Evolutionary conservation across 2,797 vertebrate species (phyloP).

Genomic region (Cirrhinus molitorella): DNA sequence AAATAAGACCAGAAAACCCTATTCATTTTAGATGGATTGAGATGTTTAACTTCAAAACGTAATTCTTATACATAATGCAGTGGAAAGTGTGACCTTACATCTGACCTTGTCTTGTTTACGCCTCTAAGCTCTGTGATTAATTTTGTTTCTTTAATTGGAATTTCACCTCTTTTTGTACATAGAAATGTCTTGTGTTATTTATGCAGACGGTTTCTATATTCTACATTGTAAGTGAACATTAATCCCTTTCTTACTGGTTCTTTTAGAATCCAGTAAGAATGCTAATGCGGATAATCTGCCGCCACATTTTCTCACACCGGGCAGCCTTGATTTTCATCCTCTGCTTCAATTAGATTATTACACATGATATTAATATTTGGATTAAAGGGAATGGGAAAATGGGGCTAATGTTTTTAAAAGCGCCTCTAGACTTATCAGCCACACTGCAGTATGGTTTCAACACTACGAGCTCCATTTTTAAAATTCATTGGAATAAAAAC

Average conservation of each 20-base stretch:
- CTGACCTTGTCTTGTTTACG: slow-evolving; percentile 23
- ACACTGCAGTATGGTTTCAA: slow-evolving; percentile 57
- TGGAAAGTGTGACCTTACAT: background rate
- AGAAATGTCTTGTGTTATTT: background rate
- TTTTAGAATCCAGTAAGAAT: slow-evolving; percentile 61
- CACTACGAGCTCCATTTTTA: slow-evolving; percentile 4
- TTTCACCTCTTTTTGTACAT: background rate
- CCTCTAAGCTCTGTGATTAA: background rate
- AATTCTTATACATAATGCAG: background rate
- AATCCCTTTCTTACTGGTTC: slow-evolving; percentile 25
- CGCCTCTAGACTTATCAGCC: slow-evolving; percentile 69
- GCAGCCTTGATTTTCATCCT: slow-evolving; percentile 73
- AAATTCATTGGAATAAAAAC: background rate
- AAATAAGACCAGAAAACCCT: slow-evolving; percentile 5
- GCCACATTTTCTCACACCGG: slow-evolving; percentile 70
- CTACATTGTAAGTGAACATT: background rate
- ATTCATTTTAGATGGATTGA: background rate
- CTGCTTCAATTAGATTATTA: slow-evolving; percentile 72
- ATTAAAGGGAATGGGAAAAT: slow-evolving; percentile 73
- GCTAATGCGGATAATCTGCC: slow-evolving; percentile 72
- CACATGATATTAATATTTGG: slow-evolving; percentile 73
- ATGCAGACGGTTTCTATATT: background rate
- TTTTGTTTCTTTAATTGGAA: slow-evolving; percentile 8
- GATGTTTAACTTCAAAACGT: background rate
- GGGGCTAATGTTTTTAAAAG: slow-evolving; percentile 70